Evolutionary conservation across 2,113 vertebrate species (phyloP).

Genomic region (Raphicerus campestris): DNA sequence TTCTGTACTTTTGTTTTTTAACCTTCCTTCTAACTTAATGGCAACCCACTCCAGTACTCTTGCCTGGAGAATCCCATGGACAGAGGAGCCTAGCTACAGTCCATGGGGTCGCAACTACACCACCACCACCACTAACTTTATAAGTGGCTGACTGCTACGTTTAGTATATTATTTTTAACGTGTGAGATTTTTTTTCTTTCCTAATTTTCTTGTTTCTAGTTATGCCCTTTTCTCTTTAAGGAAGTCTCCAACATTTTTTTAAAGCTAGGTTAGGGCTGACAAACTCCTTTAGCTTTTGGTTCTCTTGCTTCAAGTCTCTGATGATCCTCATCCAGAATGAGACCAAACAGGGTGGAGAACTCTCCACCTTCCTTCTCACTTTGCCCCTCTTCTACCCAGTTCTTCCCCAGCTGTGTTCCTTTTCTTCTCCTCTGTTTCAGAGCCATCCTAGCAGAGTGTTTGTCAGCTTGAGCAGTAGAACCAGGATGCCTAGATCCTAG

Average conservation of each 20-base stretch:
- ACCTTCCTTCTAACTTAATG: background rate
- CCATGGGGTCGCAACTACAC: background rate
- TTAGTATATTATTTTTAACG: background rate
- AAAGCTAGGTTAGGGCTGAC: background rate
- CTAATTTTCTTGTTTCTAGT: background rate
- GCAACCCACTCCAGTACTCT: background rate
- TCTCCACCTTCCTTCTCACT: background rate
- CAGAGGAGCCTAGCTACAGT: background rate
- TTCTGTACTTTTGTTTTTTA: background rate
- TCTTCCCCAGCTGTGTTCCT: background rate
- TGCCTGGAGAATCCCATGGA: background rate
- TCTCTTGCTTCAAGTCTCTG: background rate
- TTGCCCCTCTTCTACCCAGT: background rate
- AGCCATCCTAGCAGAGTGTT: background rate
- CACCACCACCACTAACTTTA: background rate
- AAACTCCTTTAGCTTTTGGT: background rate
- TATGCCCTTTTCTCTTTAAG: background rate
- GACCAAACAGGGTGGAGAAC: background rate
- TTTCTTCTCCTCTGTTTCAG: background rate
- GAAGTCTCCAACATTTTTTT: background rate
- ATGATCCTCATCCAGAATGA: background rate
- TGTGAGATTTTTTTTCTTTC: background rate
- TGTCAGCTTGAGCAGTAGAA: background rate
- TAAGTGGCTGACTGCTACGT: background rate
- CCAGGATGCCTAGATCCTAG: background rate